A percentile compares a stretch with the other conserved stretches of the same genome.
phyloP scores from a whole-genome alignment of 92 coral and sea anemone genomes.

The Umimayanthus kanabou region DNA sequence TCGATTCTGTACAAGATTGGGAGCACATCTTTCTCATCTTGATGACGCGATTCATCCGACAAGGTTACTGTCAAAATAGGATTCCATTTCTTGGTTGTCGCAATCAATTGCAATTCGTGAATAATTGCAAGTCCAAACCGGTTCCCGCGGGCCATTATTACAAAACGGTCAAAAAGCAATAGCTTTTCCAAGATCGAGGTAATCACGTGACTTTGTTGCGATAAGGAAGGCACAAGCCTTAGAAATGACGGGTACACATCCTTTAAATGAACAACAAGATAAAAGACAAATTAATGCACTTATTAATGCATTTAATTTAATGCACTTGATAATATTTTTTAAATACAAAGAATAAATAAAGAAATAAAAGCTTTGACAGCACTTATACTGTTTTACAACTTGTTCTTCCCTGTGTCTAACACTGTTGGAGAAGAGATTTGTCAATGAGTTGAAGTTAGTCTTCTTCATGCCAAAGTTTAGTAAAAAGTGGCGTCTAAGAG shows the following conservation, averaged over 20 bases:
- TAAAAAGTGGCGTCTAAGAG: no score
- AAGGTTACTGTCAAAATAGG: background rate
- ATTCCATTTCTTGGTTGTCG: background rate
- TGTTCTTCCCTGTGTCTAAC: no score
- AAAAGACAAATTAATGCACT: background rate
- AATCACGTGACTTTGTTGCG: conserved; percentile 12
- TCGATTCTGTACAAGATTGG: conserved; percentile 4
- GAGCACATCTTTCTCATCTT: background rate
- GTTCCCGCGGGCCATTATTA: background rate
- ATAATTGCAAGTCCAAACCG: background rate
- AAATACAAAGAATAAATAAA: no score
- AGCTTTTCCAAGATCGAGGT: background rate
- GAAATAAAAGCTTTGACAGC: no score
- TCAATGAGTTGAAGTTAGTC: no score
- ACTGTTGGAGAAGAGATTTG: no score
- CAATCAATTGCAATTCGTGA: background rate
- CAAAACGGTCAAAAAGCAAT: background rate
- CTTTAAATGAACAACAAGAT: background rate
- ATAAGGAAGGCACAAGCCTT: background rate
- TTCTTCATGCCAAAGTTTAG: no score
- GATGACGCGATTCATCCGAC: background rate
- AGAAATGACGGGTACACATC: background rate
- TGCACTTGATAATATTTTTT: no score
- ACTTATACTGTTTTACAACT: no score
- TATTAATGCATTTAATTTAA: no score